phyloP scores from a whole-genome alignment of 2,113 vertebrate genomes.

The Poeciliopsis retropinna region DNA sequence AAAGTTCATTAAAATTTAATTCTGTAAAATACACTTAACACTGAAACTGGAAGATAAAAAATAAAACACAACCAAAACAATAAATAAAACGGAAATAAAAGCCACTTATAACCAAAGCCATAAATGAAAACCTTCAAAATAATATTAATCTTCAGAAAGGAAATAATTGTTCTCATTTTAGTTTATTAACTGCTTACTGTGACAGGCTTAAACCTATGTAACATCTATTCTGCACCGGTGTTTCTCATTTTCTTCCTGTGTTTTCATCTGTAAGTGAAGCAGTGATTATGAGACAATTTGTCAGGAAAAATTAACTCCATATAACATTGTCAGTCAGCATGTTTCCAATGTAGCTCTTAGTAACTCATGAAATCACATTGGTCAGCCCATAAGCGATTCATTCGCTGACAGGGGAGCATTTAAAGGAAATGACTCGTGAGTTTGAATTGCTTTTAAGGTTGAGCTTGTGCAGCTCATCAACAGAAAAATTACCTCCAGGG shows the following conservation, averaged over 20 bases:
- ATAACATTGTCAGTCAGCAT: background rate
- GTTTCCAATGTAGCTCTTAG: background rate
- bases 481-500: constrained; percentile 67
- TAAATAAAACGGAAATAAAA: too few relatives aligned
- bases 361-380: constrained; percentile 1
- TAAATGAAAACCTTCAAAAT: too few relatives aligned
- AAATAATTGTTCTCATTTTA: too few relatives aligned
- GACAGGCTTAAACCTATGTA: background rate
- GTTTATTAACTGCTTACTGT: too few relatives aligned
- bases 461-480: constrained; percentile 53
- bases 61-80: too few relatives aligned
- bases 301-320: background rate
- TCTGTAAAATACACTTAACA: too few relatives aligned
- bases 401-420: constrained; percentile 51
- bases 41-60: too few relatives aligned
- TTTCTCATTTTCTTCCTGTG: background rate
- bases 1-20: too few relatives aligned
- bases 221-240: background rate
- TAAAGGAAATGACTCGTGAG: constrained; percentile 53
- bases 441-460: constrained; percentile 62
- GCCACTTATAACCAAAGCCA: too few relatives aligned
- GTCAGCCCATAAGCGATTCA: constrained; percentile 28
- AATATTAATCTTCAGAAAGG: too few relatives aligned
- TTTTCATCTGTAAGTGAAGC: background rate
- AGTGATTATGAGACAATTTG: background rate